A percentile compares a stretch with the other conserved stretches of the same genome.
Evolutionary conservation across 2,797 vertebrate species (phyloP).

Genomic region (Dryobates pubescens): DNA sequence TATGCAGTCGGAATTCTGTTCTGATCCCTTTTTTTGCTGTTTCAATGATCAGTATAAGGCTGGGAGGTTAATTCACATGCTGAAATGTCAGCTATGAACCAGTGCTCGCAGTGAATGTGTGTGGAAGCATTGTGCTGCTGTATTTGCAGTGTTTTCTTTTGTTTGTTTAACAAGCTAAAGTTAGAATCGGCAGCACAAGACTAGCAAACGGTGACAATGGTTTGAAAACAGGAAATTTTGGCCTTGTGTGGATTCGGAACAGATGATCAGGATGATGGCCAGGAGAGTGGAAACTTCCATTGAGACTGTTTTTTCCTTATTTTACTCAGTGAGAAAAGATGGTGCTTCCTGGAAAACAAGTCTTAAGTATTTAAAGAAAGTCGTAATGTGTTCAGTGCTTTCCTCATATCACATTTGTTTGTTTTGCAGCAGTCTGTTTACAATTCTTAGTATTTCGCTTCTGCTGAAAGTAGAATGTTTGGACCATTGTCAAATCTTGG

Average conservation of each 20-base stretch:
- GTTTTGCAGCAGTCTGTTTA: slow-evolving; percentile 62
- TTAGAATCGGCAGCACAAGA: slow-evolving; percentile 81
- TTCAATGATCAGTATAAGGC: not conserved
- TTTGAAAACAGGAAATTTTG: slow-evolving; percentile 99
- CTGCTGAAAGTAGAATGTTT: slow-evolving; percentile 38
- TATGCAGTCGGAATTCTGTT: not conserved
- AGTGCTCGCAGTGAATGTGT: not conserved
- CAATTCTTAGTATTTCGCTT: not conserved
- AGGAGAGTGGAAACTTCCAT: slow-evolving; percentile 98
- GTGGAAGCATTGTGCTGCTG: slow-evolving; percentile 52
- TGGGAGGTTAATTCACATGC: not conserved
- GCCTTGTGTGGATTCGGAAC: slow-evolving; percentile 91
- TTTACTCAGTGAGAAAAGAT: slow-evolving; percentile 83
- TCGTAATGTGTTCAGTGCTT: slow-evolving; percentile 42
- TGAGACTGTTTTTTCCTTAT: slow-evolving; percentile 88
- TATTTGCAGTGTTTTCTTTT: slow-evolving; percentile 74
- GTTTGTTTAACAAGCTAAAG: slow-evolving; percentile 85
- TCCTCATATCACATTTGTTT: slow-evolving; percentile 37
- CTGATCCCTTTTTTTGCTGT: not conserved
- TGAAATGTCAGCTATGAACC: not conserved
- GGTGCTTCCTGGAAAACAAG: slow-evolving; percentile 90
- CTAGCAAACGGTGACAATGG: slow-evolving; percentile 90
- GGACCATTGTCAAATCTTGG: not conserved
- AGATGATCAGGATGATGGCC: slow-evolving; percentile 98
- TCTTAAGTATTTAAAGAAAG: slow-evolving; percentile 73